Evolutionary conservation across 2,113 vertebrate species (phyloP).

Genomic region (Nesogale talazaci): DNA sequence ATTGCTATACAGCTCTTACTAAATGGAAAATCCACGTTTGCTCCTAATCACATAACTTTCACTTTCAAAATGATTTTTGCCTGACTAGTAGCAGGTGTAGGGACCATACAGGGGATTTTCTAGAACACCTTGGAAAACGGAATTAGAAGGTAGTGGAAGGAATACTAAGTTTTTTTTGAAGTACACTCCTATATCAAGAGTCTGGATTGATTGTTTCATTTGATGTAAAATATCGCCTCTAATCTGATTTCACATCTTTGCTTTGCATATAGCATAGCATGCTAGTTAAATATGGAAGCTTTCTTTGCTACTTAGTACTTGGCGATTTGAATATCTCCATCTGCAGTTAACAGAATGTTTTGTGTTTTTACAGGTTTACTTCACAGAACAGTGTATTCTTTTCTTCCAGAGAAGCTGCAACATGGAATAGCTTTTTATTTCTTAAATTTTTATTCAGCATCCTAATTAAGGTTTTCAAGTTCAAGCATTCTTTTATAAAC

Average conservation of each 20-base stretch:
- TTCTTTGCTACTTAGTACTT: not conserved
- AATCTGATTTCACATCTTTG: not conserved
- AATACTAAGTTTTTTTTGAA: too few relatives aligned
- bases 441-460: not conserved
- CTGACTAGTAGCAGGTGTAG: not conserved
- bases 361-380: not conserved
- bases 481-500: not conserved
- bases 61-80: not conserved
- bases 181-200: too few relatives aligned
- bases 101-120: not conserved
- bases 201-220: not conserved
- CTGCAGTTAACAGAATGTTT: not conserved
- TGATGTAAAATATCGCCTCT: not conserved
- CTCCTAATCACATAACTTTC: not conserved
- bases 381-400: not conserved
- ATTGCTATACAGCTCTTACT: not conserved
- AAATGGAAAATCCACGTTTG: not conserved
- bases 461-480: not conserved
- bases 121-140: too few relatives aligned
- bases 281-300: not conserved
- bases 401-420: not conserved
- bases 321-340: not conserved
- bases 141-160: too few relatives aligned
- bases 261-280: not conserved
- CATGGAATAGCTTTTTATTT: slow-evolving; percentile 1